phyloP scores from a whole-genome alignment of 2,888 invertebrate species.

The Tipula confusa region DNA sequence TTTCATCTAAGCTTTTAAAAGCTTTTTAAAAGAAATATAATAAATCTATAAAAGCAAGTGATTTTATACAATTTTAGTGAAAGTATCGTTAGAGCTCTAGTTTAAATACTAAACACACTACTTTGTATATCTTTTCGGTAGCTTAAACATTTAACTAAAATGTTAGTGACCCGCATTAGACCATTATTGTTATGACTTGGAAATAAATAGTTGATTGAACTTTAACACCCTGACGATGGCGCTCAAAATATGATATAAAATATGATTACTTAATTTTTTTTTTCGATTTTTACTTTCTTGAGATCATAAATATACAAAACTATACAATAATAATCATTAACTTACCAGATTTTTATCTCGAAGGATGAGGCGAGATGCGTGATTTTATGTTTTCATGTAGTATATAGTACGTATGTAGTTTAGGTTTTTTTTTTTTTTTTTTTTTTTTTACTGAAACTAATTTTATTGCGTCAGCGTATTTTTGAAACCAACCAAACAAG shows the following conservation, averaged over 20 bases:
- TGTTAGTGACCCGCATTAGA: background rate
- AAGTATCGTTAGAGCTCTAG: too few relatives aligned
- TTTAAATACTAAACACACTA: too few relatives aligned
- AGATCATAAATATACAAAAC: background rate
- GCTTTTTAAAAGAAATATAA: too few relatives aligned
- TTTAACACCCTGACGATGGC: constrained; percentile 3
- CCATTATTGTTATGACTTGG: background rate
- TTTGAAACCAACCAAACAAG: background rate
- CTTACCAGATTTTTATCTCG: background rate
- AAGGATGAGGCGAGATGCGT: background rate
- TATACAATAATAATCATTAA: background rate
- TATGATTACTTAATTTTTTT: background rate
- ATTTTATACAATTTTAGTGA: too few relatives aligned
- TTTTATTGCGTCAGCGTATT: constrained; percentile 20
- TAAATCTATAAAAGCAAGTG: too few relatives aligned
- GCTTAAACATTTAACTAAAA: background rate
- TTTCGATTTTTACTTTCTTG: background rate
- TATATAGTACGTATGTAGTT: too few relatives aligned
- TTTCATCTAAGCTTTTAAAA: too few relatives aligned
- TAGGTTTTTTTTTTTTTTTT: background rate
- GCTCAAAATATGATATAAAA: constrained; percentile 7
- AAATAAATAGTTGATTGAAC: constrained; percentile 17
- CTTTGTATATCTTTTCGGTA: too few relatives aligned
- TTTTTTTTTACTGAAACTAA: background rate
- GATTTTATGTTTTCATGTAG: background rate